Evolutionary conservation across 1,140 invertebrate species (phyloP), one percentile per base, ranked within the genome.

Genomic region (Brachionus rotundiformis): DNA sequence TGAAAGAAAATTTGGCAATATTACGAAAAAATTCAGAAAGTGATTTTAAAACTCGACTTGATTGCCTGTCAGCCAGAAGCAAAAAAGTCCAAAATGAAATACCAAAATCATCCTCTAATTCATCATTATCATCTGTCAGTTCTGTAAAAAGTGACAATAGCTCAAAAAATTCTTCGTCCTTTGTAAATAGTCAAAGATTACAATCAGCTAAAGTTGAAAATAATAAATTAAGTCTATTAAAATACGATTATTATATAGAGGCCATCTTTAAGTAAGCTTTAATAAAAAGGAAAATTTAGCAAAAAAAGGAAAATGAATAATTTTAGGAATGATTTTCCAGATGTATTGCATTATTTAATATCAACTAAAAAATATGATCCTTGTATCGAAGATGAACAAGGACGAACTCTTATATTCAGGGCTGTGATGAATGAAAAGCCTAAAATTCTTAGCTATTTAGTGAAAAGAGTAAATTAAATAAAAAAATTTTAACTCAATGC

Each of bases 291-390:
- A n/a, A n/a, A n/a, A n/a, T 27, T 23, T 0, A 25, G 25, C 16
- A n/a, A 63, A 63, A 33, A 27, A 13, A n/a, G 11, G 1, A 16
- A 6, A 11, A 77, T 19, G 27, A 59, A 49, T 54, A 25, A 41
- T 23, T 23, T 73, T 13, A 82, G 82, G 16, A 82, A 84, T 25
- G 87, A 86, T 19, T 87, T 83, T 80, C 77, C 83, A n/a, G 86
- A 87, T 84, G 87, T 87, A 2, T 82, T 87, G 2, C 85, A 87
- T 76, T 88, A 88, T 80, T 83, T 86, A 29, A 82, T 86, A n/a
- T 63, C 83, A 1, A 83, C 82, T 71, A 84, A 83, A 23, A 85
- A 85, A 81, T 83, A 86, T 3, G 83, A 84, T 79, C 65, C 84
- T 0, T 49, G 81, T 13, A 49, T 82, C 16, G 82, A 77, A 33